phyloP scores from a whole-genome alignment of 1,140 invertebrate genomes.

The Ectropis grisescens region DNA sequence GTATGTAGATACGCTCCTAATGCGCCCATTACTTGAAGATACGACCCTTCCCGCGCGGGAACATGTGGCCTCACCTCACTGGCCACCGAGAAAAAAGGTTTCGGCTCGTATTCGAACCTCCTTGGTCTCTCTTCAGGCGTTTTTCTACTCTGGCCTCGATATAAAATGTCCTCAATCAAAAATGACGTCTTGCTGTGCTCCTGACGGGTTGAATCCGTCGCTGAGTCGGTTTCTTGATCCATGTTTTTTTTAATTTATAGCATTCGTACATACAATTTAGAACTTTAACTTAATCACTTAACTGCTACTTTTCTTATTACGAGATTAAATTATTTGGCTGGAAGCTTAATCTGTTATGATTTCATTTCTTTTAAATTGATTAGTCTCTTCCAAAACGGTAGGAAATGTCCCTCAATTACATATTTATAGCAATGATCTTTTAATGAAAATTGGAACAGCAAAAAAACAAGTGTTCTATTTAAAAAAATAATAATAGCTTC shows the following conservation, averaged over 20 bases:
- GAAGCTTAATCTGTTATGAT: not conserved
- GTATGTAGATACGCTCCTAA: slow-evolving; percentile 74
- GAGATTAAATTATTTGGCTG: slow-evolving; percentile 6
- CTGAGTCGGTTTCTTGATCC: slow-evolving; percentile 52
- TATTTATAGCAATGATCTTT: not conserved
- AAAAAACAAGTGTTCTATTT: too few species aligned
- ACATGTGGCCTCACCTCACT: slow-evolving; percentile 53
- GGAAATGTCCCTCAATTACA: too few species aligned
- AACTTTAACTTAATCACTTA: too few species aligned
- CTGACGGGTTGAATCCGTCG: slow-evolving; percentile 37
- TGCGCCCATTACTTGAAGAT: slow-evolving; percentile 75
- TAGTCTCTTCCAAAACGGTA: too few species aligned
- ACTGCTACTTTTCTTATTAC: too few species aligned
- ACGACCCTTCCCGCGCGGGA: slow-evolving; percentile 67
- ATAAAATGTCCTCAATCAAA: slow-evolving; percentile 86
- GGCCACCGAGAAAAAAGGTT: slow-evolving; percentile 44
- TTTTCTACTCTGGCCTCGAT: slow-evolving; percentile 69
- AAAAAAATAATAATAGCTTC: too few species aligned
- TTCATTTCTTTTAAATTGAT: slow-evolving; percentile 1
- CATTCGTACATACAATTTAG: slow-evolving; percentile 4
- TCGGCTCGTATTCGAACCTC: slow-evolving; percentile 37
- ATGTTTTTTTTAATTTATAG: slow-evolving; percentile 23
- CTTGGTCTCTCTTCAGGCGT: slow-evolving; percentile 27
- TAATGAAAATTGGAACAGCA: not conserved
- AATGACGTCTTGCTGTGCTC: slow-evolving; percentile 74